Percentiles rank a stretch among this genome's conserved stretches.
Conservation (phyloP, 2,888 invertebrate species). For the Prosapia bicincta region DNA sequence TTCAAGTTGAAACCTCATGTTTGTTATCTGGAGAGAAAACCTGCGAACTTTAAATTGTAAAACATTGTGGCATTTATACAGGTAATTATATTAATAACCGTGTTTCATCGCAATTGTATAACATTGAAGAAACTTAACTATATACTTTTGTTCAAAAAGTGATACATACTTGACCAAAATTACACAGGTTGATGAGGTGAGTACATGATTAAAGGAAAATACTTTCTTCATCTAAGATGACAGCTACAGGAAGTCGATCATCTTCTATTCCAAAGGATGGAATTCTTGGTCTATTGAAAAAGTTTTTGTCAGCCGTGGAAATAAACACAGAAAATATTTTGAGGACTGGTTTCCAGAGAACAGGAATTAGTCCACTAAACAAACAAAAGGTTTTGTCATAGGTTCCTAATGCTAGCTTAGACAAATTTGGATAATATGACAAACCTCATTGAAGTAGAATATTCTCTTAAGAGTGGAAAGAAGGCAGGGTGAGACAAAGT, state of each 20-base stretch:
- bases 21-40: too few species aligned
- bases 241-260: not conserved
- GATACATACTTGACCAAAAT: too few species aligned
- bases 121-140: too few species aligned
- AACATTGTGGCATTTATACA: too few species aligned
- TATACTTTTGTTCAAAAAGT: too few species aligned
- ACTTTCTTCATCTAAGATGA: slow-evolving; percentile 4
- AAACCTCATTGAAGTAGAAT: too few species aligned
- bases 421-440: not conserved
- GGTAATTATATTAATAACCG: too few species aligned
- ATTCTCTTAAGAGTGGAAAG: not conserved
- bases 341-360: not conserved
- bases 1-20: too few species aligned
- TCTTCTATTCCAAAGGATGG: not conserved
- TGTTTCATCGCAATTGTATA: too few species aligned
- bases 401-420: not conserved
- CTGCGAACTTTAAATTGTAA: too few species aligned
- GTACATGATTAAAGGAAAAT: not conserved
- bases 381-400: not conserved
- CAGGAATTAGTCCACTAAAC: not conserved
- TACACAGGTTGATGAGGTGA: too few species aligned
- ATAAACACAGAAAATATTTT: not conserved
- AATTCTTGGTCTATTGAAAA: not conserved
- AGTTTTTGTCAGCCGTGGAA: not conserved
- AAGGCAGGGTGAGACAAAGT: not conserved